Conservation (phyloP, 2,113 vertebrate genomes). For the Elgaria multicarinata region DNA sequence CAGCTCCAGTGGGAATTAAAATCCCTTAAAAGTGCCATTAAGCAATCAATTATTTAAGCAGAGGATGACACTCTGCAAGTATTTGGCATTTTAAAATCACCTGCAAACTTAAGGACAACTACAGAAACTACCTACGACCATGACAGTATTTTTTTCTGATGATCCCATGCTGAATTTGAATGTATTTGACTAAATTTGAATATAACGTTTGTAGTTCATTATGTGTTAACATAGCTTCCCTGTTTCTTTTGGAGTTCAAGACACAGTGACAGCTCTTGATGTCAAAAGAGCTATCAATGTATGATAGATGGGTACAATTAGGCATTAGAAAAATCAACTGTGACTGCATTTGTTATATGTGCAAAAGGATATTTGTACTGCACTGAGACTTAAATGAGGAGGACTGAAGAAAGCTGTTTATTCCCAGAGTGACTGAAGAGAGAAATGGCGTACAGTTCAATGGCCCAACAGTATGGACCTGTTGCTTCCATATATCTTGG, state of each 20-base stretch:
- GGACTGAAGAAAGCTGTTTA: neutral
- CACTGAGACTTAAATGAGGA: conserved; percentile 24
- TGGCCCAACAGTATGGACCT: neutral
- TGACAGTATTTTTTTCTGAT: neutral
- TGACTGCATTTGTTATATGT: neutral
- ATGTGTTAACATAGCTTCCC: conserved; percentile 32
- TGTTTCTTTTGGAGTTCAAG: neutral
- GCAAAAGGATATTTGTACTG: neutral
- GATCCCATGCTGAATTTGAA: conserved; percentile 10
- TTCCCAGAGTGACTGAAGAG: neutral
- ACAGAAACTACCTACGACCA: neutral
- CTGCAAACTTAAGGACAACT: conserved; percentile 29
- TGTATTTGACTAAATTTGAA: neutral
- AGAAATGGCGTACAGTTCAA: conserved; percentile 10
- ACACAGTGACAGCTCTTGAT: fast-evolving
- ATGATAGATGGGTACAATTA: neutral
- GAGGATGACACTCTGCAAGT: neutral
- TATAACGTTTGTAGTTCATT: neutral
- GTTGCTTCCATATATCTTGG: neutral
- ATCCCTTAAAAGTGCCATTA: conserved; percentile 50
- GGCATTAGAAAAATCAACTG: conserved; percentile 15
- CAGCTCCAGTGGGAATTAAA: conserved; percentile 10
- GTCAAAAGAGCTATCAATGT: neutral
- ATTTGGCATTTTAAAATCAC: conserved; percentile 42
- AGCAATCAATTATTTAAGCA: conserved; percentile 58